Conservation (phyloP, 2,113 vertebrate species). For the Anguilla japonica region DNA sequence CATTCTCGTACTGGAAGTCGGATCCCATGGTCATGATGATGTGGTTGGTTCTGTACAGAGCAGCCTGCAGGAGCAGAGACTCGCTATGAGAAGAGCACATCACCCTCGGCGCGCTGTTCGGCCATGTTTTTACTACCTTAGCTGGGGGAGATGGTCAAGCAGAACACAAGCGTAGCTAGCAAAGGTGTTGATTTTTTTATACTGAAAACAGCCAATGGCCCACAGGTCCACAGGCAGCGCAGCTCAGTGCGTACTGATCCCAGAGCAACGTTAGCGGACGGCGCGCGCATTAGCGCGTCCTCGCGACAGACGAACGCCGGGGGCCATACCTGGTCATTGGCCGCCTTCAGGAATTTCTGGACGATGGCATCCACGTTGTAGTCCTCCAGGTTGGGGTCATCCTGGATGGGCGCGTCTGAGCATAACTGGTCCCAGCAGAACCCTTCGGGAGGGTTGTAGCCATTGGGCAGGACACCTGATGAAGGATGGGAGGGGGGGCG, state of each 20-base stretch:
- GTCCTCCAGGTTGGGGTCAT: constrained; percentile 76
- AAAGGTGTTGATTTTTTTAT: too few relatives aligned
- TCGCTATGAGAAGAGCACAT: background rate
- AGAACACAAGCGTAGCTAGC: too few relatives aligned
- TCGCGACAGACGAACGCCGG: background rate
- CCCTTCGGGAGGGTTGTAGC: constrained; percentile 75
- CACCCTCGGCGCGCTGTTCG: too few relatives aligned
- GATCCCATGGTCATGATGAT: constrained; percentile 95
- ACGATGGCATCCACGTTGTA: constrained; percentile 79
- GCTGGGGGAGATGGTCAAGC: too few relatives aligned
- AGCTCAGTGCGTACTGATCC: background rate
- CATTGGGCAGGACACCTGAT: constrained; percentile 84
- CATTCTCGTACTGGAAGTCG: constrained; percentile 91
- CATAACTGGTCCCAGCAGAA: constrained; percentile 91
- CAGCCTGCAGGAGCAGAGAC: constrained; percentile 56
- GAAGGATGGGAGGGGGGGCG: background rate
- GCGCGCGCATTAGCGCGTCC: background rate
- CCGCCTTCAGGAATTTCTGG: constrained; percentile 63
- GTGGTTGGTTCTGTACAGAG: constrained; percentile 80
- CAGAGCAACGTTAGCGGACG: background rate
- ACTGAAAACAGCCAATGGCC: too few relatives aligned
- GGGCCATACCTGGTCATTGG: constrained; percentile 71
- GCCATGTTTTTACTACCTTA: too few relatives aligned
- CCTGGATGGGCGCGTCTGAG: constrained; percentile 77
- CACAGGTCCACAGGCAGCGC: background rate